Base-by-base conservation (phyloP, 37 sponge, comb jelly and placozoan genomes). In the Agelas oroides region DNA sequence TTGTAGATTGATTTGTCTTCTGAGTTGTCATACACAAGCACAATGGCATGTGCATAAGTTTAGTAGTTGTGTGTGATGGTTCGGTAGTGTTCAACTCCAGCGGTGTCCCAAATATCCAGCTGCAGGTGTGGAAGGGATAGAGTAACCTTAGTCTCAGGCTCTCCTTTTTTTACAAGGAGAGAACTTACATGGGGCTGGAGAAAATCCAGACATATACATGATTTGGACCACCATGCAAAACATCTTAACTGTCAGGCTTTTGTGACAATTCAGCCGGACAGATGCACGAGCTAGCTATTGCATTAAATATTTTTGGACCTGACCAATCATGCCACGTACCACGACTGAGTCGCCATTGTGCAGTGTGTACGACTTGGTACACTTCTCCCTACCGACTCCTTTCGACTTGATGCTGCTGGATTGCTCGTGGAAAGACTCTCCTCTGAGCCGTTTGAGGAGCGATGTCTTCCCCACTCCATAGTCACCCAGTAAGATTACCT, bases 381-480 rank as follows among this genome's bases (percentile, higher is more conserved):
- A 66, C 34, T 17, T 19, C 17, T 66, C 67, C 34, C 16, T 27
- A 34, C 67, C 5, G 63, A 62, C 13, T 5, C 27, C 27, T 6
- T 62, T 11, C 27, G 46, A 12, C 6, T 8, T 46, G 46, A n/a
- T n/a, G n/a, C n/a, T n/a, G n/a, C n/a, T n/a, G n/a, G n/a, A n/a
- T n/a, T 8, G 46, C 46, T 90, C 62, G 91, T 70, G 1, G 91
- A 87, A 92, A 14, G 79, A 65, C 61, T 87, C 70, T 71, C 84
- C 88, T 52, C 83, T 83, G 37, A 92, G 41, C 37, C 93, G 71
- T 34, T 77, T 62, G 80, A 92, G 88, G 5, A 92, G 63, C 23
- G 89, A 84, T 21, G 89, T 92, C 75, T 92, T 92, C 13, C 93
- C 93, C 20, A 92, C 93, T 2, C 89, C 93, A 52, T 87, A 71